phyloP scores from a whole-genome alignment of 2,888 invertebrate species.

The Caenorhabditis sp. region DNA sequence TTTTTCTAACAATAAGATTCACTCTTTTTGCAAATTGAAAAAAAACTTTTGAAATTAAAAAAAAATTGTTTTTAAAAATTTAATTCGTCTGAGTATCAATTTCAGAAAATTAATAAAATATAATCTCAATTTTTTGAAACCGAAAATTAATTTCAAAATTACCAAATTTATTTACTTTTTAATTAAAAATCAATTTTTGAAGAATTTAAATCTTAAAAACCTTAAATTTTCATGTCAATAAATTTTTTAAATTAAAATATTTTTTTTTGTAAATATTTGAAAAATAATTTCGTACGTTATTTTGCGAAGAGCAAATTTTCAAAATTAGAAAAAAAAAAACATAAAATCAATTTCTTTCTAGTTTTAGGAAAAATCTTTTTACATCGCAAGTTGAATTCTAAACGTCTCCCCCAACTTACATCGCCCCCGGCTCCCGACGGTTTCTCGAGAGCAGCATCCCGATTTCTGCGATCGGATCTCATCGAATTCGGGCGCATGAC shows the following conservation, averaged over 20 bases:
- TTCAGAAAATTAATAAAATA: not conserved
- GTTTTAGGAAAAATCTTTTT: too few species aligned
- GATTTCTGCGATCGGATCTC: constrained; percentile 70
- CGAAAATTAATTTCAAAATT: not conserved
- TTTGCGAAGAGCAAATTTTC: too few species aligned
- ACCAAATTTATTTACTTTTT: not conserved
- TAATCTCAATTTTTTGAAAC: not conserved
- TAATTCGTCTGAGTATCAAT: not conserved
- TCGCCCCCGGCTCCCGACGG: constrained; percentile 40
- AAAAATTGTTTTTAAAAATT: not conserved
- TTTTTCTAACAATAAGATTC: too few species aligned
- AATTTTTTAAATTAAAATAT: too few species aligned
- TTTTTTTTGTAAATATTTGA: too few species aligned
- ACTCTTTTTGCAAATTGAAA: not conserved
- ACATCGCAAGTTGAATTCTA: too few species aligned
- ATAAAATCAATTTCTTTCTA: too few species aligned
- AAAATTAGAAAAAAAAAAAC: too few species aligned
- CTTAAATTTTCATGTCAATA: not conserved
- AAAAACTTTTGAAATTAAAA: not conserved
- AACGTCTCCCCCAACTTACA: constrained; percentile 12
- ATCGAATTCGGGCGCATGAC: constrained; percentile 85
- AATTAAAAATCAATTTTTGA: not conserved
- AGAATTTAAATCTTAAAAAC: not conserved
- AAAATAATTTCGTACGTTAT: too few species aligned
- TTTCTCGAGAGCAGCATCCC: constrained; percentile 57